These are phyloP conservation scores for Aphis craccivora DNA, from an alignment of 1,140 invertebrate species.

Conservation along the genomic window DNA sequence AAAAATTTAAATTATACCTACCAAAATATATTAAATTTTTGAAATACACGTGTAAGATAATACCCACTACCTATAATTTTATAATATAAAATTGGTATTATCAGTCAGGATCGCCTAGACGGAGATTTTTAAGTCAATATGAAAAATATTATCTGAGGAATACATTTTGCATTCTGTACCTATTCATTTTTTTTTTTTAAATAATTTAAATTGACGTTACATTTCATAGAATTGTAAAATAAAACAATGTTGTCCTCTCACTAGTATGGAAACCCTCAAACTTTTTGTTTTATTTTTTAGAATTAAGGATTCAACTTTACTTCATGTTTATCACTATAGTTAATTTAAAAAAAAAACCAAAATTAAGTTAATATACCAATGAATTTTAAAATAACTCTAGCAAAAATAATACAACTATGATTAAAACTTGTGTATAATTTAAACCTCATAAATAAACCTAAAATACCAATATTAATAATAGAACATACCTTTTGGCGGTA, in stretches of 20 bases:
- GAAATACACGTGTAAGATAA: too few species aligned
- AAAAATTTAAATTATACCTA: too few species aligned
- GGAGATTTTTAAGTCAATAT: too few species aligned
- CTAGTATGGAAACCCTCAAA: not conserved
- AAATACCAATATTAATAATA: constrained; percentile 14
- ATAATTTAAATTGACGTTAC: not conserved
- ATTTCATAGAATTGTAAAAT: not conserved
- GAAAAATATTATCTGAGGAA: not conserved
- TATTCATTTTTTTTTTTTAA: not conserved
- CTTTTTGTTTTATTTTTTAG: not conserved
- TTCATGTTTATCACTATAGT: not conserved
- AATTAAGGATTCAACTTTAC: too few species aligned
- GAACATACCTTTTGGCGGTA: constrained; percentile 83
- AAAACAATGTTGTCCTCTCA: not conserved
- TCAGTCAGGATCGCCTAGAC: too few species aligned
- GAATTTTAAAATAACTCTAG: not conserved
- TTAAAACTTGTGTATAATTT: not conserved
- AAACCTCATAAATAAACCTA: not conserved
- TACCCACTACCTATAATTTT: too few species aligned
- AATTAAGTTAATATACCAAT: not conserved
- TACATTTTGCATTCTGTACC: not conserved
- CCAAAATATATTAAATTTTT: too few species aligned
- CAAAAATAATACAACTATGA: not conserved
- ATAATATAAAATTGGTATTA: too few species aligned
- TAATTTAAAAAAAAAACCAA: not conserved